phyloP scores from a whole-genome alignment of 2,888 invertebrate species.

The Thyatira batis region DNA sequence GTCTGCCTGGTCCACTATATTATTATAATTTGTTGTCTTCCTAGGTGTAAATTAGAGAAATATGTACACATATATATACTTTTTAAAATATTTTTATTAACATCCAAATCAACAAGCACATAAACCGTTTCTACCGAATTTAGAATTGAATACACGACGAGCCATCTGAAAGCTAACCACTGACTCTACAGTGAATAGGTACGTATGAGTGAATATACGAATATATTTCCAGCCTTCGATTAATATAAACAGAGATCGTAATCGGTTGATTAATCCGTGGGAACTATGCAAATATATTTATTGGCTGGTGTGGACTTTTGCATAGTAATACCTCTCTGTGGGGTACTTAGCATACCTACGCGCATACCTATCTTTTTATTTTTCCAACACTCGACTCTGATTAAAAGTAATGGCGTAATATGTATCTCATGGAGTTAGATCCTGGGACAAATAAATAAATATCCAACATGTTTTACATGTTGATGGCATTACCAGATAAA shows the following conservation, averaged over 20 bases:
- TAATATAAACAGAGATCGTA: neutral
- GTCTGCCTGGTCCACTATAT: no score
- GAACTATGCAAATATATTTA: slow-evolving; percentile 30
- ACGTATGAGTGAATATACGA: neutral
- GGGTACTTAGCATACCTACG: neutral
- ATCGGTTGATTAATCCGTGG: slow-evolving; percentile 19
- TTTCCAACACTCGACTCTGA: neutral
- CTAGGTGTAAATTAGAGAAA: no score
- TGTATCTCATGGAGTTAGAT: neutral
- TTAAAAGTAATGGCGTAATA: neutral
- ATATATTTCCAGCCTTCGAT: neutral
- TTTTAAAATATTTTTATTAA: no score
- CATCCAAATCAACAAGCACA: no score
- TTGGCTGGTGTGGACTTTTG: slow-evolving; percentile 6
- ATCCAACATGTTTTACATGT: slow-evolving; percentile 1
- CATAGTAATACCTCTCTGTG: slow-evolving; percentile 2
- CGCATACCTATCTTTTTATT: neutral
- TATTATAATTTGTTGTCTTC: no score
- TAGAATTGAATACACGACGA: no score
- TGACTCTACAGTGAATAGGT: no score
- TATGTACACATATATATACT: no score
- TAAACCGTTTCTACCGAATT: no score
- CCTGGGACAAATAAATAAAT: no score
- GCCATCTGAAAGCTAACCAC: no score
- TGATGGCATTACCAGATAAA: neutral